Evolutionary conservation across 2,797 vertebrate species (phyloP), one percentile per base, ranked within the genome.

Genomic region (Centroberyx gerrardi): DNA sequence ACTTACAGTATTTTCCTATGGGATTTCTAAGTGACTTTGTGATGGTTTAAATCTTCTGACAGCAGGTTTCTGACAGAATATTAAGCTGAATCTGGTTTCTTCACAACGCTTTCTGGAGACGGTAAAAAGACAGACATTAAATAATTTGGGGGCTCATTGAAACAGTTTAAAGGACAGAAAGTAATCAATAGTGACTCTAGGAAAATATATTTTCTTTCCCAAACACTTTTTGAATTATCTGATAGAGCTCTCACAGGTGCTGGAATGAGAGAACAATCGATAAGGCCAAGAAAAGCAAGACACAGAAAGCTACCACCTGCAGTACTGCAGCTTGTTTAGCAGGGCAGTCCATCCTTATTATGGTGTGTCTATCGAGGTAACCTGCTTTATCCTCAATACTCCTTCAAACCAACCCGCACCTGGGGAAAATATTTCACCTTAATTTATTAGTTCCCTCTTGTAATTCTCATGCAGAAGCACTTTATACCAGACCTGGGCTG

Each of bases 291-390:
- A 78, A 84, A 84, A 83, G 56, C 61, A 54, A 59, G 82, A 71
- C 59, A 68, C 64, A 74, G 77, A 87, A 76, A 84, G 63, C 72
- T 51, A 88, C 48, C 84, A 82, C 77, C 84, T 87, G 78, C 78
- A 70, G 67, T 74, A 71, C 70, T 18, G 18, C 29, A 8, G 70
- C 62, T 71, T 72, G 54, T 85, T 87, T 59, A 71, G 61, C 61
- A 64, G 62, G 51, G 51, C 9, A 70, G 67, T 85, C 70, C 5
- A 29, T 86, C 73, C 78, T 87, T 86, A 78, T 81, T 82, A 64
- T 15, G 55, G 56, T 52, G 62, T 42, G 62, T 70, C 55, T 55
- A 71, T 72, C 10, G 59, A 74, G 38, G 55, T 49, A 65, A 12
- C 36, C 64, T 40, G 51, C 58, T 9, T 15, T 51, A 78, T 66